Base-by-base conservation (phyloP, 2,797 vertebrate genomes). In the Brotula barbata region DNA sequence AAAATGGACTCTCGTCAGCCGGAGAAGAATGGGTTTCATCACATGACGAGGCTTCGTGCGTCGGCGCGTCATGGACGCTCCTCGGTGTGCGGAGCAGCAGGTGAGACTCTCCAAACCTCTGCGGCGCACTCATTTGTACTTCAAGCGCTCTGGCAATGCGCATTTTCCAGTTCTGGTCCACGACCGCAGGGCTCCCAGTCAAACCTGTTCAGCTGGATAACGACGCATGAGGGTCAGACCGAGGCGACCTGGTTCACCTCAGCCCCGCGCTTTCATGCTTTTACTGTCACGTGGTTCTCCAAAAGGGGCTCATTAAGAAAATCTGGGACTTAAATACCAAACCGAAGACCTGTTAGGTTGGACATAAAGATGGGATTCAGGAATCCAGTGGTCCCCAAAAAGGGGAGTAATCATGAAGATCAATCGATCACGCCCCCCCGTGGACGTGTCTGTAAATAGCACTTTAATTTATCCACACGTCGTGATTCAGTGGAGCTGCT, bases 191-290 rank as follows among this genome's bases (percentile, higher is more conserved):
- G 45, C 19, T 50, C 42, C 8, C 7, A 55, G 73, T 60, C 67
- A 71, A 77, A 84, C 80, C 78, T 37, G 88, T 78, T 85, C 55
- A 31, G 71, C 80, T 61, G 75, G 80, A 77, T 75, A 23, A 55
- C 48, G 48, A 33, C 25, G 59, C 23, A 39, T 25, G 69, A 75
- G 71, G 73, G 57, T n/a, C 75, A n/a, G n/a, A n/a, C n/a, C 25
- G 8, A 28, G 25, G 47, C 15, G 34, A 36, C n/a, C 19, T 21
- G 20, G 37, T 23, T 56, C 23, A 49, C 20, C 36, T 31, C 22
- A 46, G 10, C 12, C 17, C 15, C 5, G 37, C n/a, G n/a, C n/a
- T n/a, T n/a, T n/a, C n/a, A n/a, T n/a, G n/a, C n/a, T n/a, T n/a
- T n/a, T n/a, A n/a, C n/a, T n/a, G n/a, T n/a, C n/a, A n/a, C n/a